Evolutionary conservation across 2,113 vertebrate genomes (phyloP).

Genomic region (Pterocles orientalis): DNA sequence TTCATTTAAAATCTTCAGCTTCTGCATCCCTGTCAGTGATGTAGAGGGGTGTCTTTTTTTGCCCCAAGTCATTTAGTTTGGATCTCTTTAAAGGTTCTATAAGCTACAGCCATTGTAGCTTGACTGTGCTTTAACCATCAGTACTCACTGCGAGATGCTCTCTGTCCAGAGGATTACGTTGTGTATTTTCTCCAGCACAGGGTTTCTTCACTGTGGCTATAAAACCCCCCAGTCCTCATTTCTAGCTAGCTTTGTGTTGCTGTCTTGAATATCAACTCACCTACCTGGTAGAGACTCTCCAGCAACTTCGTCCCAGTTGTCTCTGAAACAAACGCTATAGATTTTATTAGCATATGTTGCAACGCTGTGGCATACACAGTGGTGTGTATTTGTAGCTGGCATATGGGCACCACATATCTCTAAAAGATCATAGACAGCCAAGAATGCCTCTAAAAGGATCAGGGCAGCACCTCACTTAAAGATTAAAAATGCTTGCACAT

Average conservation of each 20-base stretch:
- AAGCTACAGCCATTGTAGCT: background rate
- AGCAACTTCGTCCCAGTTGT: background rate
- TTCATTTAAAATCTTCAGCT: background rate
- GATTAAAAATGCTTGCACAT: background rate
- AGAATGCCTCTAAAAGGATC: background rate
- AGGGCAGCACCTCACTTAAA: background rate
- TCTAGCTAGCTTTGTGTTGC: background rate
- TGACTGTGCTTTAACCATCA: background rate
- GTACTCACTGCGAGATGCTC: background rate
- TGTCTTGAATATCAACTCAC: background rate
- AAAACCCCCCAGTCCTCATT: background rate
- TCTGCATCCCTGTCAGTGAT: background rate
- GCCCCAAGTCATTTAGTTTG: no score
- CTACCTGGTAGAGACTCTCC: background rate
- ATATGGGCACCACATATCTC: no score
- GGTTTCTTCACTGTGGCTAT: background rate
- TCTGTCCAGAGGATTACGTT: background rate
- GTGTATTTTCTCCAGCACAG: background rate
- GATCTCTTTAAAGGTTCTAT: background rate
- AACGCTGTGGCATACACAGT: fast-evolving
- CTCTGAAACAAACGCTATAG: background rate
- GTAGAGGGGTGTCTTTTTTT: no score
- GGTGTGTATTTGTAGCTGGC: background rate
- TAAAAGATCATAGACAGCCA: background rate
- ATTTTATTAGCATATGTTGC: no score